Percentiles rank a stretch among this genome's conserved stretches.
Evolutionary conservation across 2,113 vertebrate species (phyloP).

Genomic region (Cyprichromis sp.): DNA sequence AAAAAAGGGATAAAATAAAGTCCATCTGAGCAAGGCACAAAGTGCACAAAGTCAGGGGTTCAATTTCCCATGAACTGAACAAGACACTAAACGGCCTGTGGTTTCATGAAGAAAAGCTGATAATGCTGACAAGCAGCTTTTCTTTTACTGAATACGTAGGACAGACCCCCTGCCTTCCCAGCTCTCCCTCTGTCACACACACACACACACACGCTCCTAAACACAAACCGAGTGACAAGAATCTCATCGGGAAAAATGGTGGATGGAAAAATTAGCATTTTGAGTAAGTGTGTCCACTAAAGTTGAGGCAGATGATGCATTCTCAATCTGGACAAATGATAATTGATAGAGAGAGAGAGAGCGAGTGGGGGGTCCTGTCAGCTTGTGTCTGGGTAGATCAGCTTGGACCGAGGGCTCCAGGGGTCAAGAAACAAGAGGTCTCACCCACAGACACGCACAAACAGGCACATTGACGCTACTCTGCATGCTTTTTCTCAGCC

Average conservation of each 20-base stretch:
- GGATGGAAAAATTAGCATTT: constrained; percentile 35
- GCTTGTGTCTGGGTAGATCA: constrained; percentile 47
- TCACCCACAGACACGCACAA: not conserved
- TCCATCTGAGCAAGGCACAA: not conserved
- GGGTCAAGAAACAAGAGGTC: constrained; percentile 68
- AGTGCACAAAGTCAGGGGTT: not conserved
- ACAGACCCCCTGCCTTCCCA: constrained; percentile 11
- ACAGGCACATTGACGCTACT: not conserved
- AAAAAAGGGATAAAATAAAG: not conserved
- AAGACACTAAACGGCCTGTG: not conserved
- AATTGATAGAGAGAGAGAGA: constrained; percentile 28
- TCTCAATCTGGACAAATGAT: constrained; percentile 45
- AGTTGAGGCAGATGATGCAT: constrained; percentile 43
- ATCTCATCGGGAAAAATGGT: constrained; percentile 26
- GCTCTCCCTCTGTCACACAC: not conserved
- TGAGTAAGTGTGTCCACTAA: constrained; percentile 41
- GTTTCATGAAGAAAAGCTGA: constrained; percentile 12
- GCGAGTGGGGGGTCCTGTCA: constrained; percentile 68
- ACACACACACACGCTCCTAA: not conserved
- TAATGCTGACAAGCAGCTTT: constrained; percentile 36
- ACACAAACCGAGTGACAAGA: constrained; percentile 17
- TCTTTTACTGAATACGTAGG: not conserved
- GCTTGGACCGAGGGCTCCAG: constrained; percentile 42
- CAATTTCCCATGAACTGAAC: not conserved
- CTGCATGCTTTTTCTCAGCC: constrained; percentile 55